phyloP scores from a whole-genome alignment of 2,888 invertebrate genomes.

The Tipula vernalis region DNA sequence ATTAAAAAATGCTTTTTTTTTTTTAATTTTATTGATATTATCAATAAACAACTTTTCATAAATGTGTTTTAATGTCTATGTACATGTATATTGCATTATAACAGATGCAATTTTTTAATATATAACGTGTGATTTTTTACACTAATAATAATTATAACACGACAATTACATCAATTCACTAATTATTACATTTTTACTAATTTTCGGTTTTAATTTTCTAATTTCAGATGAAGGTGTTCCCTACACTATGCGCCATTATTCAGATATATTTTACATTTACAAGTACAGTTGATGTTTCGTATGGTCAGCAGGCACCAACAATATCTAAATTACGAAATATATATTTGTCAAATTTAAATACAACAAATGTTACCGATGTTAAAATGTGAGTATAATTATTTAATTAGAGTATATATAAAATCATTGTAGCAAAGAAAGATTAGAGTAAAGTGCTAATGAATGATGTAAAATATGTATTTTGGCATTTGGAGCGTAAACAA shows the following conservation, averaged over 20 bases:
- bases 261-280: not conserved
- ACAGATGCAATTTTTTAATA: not conserved
- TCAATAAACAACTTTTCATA: not conserved
- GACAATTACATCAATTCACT: not conserved
- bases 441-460: not conserved
- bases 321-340: not conserved
- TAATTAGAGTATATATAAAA: not conserved
- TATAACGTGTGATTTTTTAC: not conserved
- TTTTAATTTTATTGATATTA: not conserved
- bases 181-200: not conserved
- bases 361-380: not conserved
- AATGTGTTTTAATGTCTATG: not conserved
- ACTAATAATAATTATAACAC: not conserved
- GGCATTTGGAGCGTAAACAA: no score
- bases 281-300: not conserved
- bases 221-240: not conserved
- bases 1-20: not conserved
- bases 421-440: not conserved
- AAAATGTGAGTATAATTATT: not conserved
- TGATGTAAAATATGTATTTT: not conserved
- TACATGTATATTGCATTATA: not conserved
- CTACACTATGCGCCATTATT: not conserved
- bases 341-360: not conserved
- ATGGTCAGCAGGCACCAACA: not conserved
- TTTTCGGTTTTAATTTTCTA: not conserved